Conservation (phyloP, 2,888 invertebrate species). For the Polylopha cassiicola region DNA sequence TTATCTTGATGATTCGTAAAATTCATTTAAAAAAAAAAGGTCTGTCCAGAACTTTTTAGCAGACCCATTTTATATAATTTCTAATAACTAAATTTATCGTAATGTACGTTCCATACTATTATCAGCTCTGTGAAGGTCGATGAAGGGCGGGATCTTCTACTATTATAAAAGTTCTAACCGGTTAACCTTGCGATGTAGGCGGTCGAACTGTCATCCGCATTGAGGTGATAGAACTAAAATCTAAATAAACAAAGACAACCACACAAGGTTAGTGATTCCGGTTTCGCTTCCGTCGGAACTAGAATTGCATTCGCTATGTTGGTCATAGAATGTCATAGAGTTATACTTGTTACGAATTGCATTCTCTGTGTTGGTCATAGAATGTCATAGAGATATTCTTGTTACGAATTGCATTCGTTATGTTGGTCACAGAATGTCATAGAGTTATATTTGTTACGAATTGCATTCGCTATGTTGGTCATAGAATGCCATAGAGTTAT, state of each 20-base stretch:
- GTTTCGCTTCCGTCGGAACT: constrained; percentile 47
- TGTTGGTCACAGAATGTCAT: constrained; percentile 25
- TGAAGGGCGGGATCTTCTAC: constrained; percentile 15
- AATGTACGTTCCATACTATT: too few relatives aligned
- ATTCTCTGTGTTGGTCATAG: constrained; percentile 30
- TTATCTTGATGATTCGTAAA: too few relatives aligned
- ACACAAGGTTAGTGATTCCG: constrained; percentile 45
- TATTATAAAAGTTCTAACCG: constrained; percentile 49
- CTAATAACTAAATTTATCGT: too few relatives aligned
- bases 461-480: constrained; percentile 32
- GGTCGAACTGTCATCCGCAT: constrained; percentile 50
- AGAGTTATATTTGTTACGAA: constrained; percentile 1
- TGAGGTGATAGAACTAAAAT: constrained; percentile 30
- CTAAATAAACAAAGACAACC: constrained; percentile 40
- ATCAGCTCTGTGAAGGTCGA: too few relatives aligned
- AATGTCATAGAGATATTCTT: constrained; percentile 2
- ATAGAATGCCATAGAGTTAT: constrained; percentile 2
- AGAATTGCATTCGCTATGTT: constrained; percentile 36
- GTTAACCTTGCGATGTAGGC: constrained; percentile 55
- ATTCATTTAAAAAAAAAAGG: too few relatives aligned
- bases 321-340: constrained; percentile 14
- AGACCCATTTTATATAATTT: too few relatives aligned
- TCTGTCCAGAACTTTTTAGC: too few relatives aligned
- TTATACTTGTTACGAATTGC: constrained; percentile 16
- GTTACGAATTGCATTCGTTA: constrained; percentile 26